Percentiles rank a stretch among this genome's conserved stretches.
Evolutionary conservation across 2,113 vertebrate species (phyloP).

Genomic region (Ahaetulla prasina): DNA sequence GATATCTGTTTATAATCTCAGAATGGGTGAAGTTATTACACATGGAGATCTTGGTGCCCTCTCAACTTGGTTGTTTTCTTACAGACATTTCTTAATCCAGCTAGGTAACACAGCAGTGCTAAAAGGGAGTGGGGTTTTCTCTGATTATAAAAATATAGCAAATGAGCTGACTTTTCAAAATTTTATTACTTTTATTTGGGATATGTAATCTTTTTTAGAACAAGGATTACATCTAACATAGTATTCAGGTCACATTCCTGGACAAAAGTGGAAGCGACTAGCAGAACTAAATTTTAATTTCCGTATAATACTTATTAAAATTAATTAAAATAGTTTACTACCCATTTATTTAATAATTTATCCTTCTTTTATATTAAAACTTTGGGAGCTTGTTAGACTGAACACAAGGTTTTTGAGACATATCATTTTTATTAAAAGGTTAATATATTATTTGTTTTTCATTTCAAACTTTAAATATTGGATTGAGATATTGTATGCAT

Average conservation of each 20-base stretch:
- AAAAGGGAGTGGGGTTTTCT: not conserved
- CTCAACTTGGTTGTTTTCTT: not conserved
- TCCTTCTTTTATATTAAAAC: not conserved
- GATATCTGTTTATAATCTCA: not conserved
- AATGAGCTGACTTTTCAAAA: not conserved
- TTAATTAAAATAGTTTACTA: not conserved
- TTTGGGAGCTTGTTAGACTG: not conserved
- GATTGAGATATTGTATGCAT: not conserved
- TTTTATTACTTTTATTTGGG: not conserved
- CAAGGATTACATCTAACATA: not conserved
- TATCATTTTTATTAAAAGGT: not conserved
- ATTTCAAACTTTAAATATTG: not conserved
- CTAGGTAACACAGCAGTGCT: not conserved
- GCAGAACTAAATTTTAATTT: not conserved
- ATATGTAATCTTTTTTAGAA: not conserved
- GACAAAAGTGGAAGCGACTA: not conserved
- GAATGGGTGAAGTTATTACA: not conserved
- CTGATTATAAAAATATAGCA: not conserved
- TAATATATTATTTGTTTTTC: not conserved
- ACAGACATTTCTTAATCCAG: not conserved
- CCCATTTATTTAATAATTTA: not conserved
- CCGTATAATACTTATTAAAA: not conserved
- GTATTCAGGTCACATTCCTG: not conserved
- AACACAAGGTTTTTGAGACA: not conserved
- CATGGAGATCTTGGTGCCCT: not conserved